Evolutionary conservation across 2,113 vertebrate species (phyloP), one percentile per base, ranked within the genome.

Genomic region (Semicossyphus pulcher): DNA sequence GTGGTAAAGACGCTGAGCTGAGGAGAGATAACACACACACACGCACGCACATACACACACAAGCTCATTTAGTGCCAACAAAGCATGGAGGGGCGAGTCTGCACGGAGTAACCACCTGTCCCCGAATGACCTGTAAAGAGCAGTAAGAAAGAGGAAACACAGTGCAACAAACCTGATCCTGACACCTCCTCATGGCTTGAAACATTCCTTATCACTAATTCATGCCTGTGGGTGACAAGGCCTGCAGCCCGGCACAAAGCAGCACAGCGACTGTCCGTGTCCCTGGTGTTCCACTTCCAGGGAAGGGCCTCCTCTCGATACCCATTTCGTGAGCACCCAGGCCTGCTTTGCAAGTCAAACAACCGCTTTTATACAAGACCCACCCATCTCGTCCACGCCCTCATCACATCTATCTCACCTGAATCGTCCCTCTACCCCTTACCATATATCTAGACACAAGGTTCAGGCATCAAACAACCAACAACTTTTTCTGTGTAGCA

Each of bases 321-420:
- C n/a, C 54, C 62, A 21, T 52, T 51, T 60, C 12, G 29, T 56
- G 61, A 87, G 81, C 64, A 72, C 72, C 74, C 58, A 28, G 80
- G 44, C 64, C 92, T 93, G 86, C 88, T 94, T 94, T 94, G 93
- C 93, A 93, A 94, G 93, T 93, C 93, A 95, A 95, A 94, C 89
- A 68, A 80, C 78, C 56, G 28, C 82, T 84, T 78, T n/a, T 59
- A 78, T 45, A 59, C 51, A 70, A 54, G 72, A 68, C 41, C 62
- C 47, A 80, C 78, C 85, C 72, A 68, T 64, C 72, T 77, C 70
- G 79, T 72, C 73, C 72, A 73, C 47, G 21, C 69, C 80, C 70
- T 76, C 68, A 61, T 75, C 71, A 53, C 64, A 75, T 79, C 54
- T 53, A 71, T 48, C 48, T 72, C 62, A 57, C 63, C 37, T 2